Percentiles rank a stretch among this genome's conserved stretches.
Conservation (phyloP, 2,113 vertebrate genomes). For the Monarcha castaneiventris region DNA sequence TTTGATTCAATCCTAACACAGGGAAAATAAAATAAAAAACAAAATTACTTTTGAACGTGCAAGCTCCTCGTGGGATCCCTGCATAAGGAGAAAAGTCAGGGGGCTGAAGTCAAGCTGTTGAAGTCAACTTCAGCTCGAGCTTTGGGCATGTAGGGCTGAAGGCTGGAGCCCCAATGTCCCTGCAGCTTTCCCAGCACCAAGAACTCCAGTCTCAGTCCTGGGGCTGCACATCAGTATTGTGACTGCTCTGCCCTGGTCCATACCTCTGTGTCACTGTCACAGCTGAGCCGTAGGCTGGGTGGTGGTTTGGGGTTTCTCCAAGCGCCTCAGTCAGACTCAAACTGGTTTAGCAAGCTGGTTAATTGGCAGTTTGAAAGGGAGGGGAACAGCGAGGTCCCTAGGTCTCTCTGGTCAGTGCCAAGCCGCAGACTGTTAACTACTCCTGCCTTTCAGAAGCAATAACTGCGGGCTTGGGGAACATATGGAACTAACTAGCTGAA, state of each 20-base stretch:
- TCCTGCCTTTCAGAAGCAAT: slow-evolving; percentile 72
- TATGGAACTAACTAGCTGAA: slow-evolving; percentile 71
- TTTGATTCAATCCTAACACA: not conserved
- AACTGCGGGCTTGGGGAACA: slow-evolving; percentile 64
- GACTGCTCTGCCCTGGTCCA: not conserved
- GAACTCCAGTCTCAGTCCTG: not conserved
- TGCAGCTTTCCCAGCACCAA: not conserved
- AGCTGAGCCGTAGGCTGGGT: not conserved
- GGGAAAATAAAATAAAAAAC: not conserved
- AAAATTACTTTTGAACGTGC: not conserved
- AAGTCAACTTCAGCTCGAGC: not conserved
- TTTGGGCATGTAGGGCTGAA: not conserved
- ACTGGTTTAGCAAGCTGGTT: slow-evolving; percentile 51
- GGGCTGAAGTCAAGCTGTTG: not conserved
- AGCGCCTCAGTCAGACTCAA: not conserved
- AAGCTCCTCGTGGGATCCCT: not conserved
- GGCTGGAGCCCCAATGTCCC: not conserved
- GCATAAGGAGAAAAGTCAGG: not conserved
- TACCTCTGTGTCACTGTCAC: not conserved
- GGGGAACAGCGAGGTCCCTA: not conserved
- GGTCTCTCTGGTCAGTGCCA: slow-evolving; percentile 67
- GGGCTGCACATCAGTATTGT: fast-evolving
- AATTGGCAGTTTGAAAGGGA: slow-evolving; percentile 53
- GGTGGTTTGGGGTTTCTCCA: not conserved
- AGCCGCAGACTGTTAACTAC: slow-evolving; percentile 71